phyloP scores from a whole-genome alignment of 2,113 vertebrate species.

The Nematolebias whitei region DNA sequence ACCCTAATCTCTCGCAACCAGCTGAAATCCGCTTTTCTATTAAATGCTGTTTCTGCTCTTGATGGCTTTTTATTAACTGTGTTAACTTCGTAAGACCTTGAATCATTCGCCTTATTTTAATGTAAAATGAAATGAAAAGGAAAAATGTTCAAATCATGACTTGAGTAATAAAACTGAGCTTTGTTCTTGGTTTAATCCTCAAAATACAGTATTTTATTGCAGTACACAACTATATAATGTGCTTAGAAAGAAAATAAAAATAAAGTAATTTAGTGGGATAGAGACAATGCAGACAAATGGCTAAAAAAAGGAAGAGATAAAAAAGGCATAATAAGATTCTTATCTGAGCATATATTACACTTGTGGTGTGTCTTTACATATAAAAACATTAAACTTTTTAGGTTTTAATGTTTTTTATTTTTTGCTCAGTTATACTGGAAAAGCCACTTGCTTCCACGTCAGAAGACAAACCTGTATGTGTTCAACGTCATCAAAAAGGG shows the following conservation, averaged over 20 bases:
- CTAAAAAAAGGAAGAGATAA: constrained; percentile 6
- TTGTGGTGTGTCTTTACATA: constrained; percentile 31
- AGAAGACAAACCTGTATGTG: constrained; percentile 46
- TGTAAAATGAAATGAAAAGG: neutral
- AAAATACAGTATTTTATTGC: no score
- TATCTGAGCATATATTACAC: constrained; percentile 35
- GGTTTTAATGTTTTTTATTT: constrained; percentile 37
- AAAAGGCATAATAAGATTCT: constrained; percentile 13
- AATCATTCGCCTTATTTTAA: constrained; percentile 25
- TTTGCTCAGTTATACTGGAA: constrained; percentile 10
- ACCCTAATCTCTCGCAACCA: constrained; percentile 54
- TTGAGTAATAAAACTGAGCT: no score
- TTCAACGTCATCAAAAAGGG: constrained; percentile 37
- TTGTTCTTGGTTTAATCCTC: no score
- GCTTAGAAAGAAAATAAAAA: neutral
- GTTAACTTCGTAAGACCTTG: constrained; percentile 49
- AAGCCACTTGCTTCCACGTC: constrained; percentile 55
- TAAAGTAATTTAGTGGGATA: constrained; percentile 11
- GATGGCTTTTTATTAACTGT: constrained; percentile 55
- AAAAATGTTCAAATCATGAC: neutral
- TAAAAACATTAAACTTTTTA: constrained; percentile 30
- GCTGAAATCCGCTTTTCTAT: constrained; percentile 53
- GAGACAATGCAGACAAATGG: constrained; percentile 5
- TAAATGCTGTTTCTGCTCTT: constrained; percentile 25
- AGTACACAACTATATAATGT: no score